A percentile compares a stretch with the other conserved stretches of the same genome.
Conservation (phyloP, 2,113 vertebrate genomes). For the Butorides virescens region DNA sequence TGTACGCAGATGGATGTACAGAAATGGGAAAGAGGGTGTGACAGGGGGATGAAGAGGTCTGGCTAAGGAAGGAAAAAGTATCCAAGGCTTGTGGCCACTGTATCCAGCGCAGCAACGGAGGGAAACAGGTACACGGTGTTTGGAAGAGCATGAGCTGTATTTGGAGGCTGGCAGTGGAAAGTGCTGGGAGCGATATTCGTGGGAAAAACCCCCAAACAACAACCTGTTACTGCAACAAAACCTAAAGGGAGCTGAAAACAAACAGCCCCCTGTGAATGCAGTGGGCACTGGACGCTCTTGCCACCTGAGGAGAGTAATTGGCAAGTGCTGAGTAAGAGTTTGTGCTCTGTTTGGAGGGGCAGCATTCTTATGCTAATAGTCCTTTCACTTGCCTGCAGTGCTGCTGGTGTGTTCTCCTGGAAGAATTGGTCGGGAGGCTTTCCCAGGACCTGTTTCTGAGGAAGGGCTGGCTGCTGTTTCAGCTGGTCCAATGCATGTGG, state of each 20-base stretch:
- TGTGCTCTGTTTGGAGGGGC: conserved; percentile 47
- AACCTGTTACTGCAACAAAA: conserved; percentile 51
- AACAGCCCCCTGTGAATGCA: conserved; percentile 38
- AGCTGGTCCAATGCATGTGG: background rate
- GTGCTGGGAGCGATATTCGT: background rate
- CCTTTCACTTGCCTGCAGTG: conserved; percentile 7
- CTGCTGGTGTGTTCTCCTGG: background rate
- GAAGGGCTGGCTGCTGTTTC: background rate
- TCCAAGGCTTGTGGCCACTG: background rate
- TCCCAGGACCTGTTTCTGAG: conserved; percentile 1
- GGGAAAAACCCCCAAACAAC: background rate
- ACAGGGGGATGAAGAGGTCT: background rate
- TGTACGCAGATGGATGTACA: background rate
- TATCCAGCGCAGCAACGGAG: background rate
- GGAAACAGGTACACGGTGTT: background rate
- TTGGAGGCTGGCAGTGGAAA: background rate
- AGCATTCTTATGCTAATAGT: conserved; percentile 69
- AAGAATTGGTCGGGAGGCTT: conserved; percentile 5
- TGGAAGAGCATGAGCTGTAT: conserved; percentile 10
- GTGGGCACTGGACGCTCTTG: background rate
- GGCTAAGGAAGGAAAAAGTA: background rate
- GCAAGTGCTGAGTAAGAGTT: conserved; percentile 17
- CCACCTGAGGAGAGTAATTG: conserved; percentile 61
- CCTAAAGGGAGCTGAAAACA: conserved; percentile 28
- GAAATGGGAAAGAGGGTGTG: background rate